Percentiles rank a stretch among this genome's conserved stretches.
Conservation (phyloP, 2,888 invertebrate species). For the Steinernema scapterisci region DNA sequence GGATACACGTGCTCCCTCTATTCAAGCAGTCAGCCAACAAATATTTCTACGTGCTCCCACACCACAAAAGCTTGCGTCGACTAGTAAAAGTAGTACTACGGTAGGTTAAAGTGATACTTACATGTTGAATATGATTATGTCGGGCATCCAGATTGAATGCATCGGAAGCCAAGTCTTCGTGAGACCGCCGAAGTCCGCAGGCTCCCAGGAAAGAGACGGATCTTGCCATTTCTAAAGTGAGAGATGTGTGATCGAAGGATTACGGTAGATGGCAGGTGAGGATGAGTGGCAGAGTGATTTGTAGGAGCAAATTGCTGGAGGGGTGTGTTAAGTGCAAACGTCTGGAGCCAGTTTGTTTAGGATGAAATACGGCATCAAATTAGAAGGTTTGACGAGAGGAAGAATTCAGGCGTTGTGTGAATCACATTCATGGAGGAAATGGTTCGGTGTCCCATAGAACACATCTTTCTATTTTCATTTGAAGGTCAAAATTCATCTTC, state of each 20-base stretch:
- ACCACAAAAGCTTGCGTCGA: not conserved
- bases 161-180: conserved; percentile 82
- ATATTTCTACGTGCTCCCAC: conserved; percentile 8
- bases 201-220: conserved; percentile 82
- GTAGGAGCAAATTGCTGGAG: no score
- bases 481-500: not conserved
- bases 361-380: no score
- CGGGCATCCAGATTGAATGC: conserved; percentile 84
- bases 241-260: no score
- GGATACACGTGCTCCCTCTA: not conserved
- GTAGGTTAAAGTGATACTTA: conserved; percentile 70
- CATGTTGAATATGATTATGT: conserved; percentile 88
- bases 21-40: conserved; percentile 4
- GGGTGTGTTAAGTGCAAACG: no score
- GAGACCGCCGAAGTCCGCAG: conserved; percentile 81
- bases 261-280: no score
- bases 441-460: no score
- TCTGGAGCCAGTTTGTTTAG: no score
- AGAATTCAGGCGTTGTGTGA: not conserved
- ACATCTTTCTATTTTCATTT: not conserved
- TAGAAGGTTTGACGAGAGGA: not conserved
- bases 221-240: conserved; percentile 78
- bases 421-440: no score
- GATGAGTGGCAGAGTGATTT: no score
- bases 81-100: not conserved